These are phyloP conservation scores for Macheiramphus alcinus DNA, from an alignment of 2,113 vertebrate genomes.

Conservation along the genomic window DNA sequence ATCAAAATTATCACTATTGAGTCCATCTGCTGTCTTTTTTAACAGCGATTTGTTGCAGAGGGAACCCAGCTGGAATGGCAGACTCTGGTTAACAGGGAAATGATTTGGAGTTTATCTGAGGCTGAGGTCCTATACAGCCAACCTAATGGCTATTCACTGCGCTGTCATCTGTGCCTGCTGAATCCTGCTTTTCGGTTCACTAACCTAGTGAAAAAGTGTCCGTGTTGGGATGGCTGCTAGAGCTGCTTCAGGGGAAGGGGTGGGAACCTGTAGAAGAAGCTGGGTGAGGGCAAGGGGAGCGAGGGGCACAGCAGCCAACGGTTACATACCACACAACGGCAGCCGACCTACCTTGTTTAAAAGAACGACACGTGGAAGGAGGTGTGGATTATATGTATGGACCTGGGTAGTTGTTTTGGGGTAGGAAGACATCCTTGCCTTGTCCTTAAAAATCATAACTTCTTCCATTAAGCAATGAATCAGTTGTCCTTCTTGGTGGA, in stretches of 20 bases:
- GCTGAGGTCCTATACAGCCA: background rate
- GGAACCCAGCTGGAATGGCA: background rate
- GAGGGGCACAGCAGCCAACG: background rate
- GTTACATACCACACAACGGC: background rate
- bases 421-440: background rate
- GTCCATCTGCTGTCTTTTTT: background rate
- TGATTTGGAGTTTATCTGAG: background rate
- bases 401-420: fast-evolving
- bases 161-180: background rate
- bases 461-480: background rate
- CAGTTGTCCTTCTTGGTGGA: background rate
- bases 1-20: background rate
- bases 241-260: background rate
- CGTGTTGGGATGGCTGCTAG: background rate
- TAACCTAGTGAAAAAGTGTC: background rate
- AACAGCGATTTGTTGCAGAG: background rate
- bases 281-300: background rate
- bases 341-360: background rate
- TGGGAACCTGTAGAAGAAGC: background rate
- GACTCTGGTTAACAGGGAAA: background rate
- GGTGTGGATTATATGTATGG: background rate
- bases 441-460: background rate
- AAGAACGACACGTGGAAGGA: background rate
- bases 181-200: background rate
- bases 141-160: background rate